A percentile compares a stretch with the other conserved stretches of the same genome.
Conservation (phyloP, 1,140 invertebrate genomes). For the Drosophila sp. region DNA sequence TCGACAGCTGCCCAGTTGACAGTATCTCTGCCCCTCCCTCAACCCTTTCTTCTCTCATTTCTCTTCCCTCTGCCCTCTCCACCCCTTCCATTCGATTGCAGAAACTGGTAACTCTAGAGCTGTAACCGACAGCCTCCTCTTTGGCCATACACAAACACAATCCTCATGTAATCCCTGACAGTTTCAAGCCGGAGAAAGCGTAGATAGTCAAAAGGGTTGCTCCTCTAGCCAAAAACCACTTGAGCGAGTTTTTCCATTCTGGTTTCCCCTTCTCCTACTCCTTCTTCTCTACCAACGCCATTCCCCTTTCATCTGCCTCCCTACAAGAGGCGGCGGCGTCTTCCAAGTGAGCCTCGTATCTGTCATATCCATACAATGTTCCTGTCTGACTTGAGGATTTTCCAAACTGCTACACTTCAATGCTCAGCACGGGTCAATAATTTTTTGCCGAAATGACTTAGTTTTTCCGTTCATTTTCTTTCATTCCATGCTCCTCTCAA, state of each 20-base stretch:
- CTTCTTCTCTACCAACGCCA: too few species aligned
- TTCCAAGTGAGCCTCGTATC: constrained; percentile 34
- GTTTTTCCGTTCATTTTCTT: constrained; percentile 15
- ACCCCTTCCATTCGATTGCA: background rate
- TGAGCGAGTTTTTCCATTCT: constrained; percentile 37
- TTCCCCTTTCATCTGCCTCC: background rate
- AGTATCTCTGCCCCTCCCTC: background rate
- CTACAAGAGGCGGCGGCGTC: constrained; percentile 10
- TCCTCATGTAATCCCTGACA: constrained; percentile 60
- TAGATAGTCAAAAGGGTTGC: constrained; percentile 44
- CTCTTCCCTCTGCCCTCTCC: too few species aligned
- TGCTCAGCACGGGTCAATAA: constrained; percentile 57
- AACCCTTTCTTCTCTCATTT: too few species aligned
- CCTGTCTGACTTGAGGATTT: constrained; percentile 49
- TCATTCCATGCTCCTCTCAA: background rate
- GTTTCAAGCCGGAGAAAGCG: constrained; percentile 30
- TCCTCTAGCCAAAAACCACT: constrained; percentile 31
- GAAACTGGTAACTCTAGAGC: constrained; percentile 26
- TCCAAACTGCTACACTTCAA: constrained; percentile 56
- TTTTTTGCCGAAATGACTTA: constrained; percentile 38
- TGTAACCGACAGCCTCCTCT: constrained; percentile 49
- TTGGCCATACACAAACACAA: constrained; percentile 23
- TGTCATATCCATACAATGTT: constrained; percentile 29
- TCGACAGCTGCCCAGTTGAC: constrained; percentile 44
- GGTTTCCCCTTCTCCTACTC: too few species aligned